phyloP scores from a whole-genome alignment of 2,888 invertebrate species.

The Rhagophthalmus giganteus region DNA sequence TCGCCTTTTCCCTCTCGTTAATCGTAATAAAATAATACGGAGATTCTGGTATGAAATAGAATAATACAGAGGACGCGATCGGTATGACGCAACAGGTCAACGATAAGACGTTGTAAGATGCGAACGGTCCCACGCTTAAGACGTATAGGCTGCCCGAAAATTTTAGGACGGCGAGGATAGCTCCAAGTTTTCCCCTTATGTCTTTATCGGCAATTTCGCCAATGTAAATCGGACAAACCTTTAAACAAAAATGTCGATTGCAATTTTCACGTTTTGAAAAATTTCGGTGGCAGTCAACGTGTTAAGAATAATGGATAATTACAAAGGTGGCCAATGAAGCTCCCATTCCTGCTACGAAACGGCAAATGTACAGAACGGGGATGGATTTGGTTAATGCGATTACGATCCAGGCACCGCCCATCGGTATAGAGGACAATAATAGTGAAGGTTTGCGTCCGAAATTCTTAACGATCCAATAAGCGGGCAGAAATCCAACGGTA shows the following conservation, averaged over 20 bases:
- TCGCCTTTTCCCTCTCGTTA: constrained; percentile 46
- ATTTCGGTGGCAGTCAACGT: too few relatives aligned
- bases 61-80: constrained; percentile 47
- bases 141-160: constrained; percentile 51
- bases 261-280: too few relatives aligned
- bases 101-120: constrained; percentile 48
- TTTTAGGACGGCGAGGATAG: constrained; percentile 49
- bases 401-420: constrained; percentile 58
- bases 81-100: constrained; percentile 48
- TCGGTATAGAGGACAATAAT: constrained; percentile 57
- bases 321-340: constrained; percentile 59
- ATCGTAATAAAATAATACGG: constrained; percentile 55
- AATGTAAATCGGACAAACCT: constrained; percentile 59
- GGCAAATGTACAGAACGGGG: constrained; percentile 61
- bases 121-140: constrained; percentile 50
- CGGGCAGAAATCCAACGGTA: constrained; percentile 59
- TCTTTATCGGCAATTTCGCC: constrained; percentile 61
- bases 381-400: constrained; percentile 40
- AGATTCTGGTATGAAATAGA: constrained; percentile 56
- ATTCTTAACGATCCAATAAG: constrained; percentile 60
- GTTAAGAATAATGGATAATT: too few relatives aligned
- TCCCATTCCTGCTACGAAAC: constrained; percentile 69
- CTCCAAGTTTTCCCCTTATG: constrained; percentile 54
- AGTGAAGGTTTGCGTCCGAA: constrained; percentile 61
- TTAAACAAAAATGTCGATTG: constrained; percentile 42